These are phyloP conservation scores for Thalassarche chlororhynchos DNA, from an alignment of 2,113 vertebrate species.

Conservation along the genomic window DNA sequence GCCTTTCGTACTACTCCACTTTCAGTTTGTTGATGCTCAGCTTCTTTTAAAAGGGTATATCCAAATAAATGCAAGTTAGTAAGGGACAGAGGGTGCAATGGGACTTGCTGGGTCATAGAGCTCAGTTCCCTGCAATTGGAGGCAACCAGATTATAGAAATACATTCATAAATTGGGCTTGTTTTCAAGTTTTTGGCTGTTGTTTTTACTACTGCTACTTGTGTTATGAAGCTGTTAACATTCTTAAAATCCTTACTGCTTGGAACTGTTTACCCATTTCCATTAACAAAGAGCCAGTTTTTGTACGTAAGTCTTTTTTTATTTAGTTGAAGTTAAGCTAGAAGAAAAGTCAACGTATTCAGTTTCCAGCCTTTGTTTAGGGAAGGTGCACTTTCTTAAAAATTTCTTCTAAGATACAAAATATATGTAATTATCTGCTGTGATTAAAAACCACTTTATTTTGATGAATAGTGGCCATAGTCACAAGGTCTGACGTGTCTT, in stretches of 20 bases:
- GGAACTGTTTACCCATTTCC: background rate
- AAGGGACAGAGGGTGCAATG: background rate
- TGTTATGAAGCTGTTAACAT: background rate
- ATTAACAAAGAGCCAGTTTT: background rate
- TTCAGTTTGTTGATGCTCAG: background rate
- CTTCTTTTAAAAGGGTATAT: constrained; percentile 25
- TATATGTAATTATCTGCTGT: background rate
- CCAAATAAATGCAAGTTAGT: constrained; percentile 50
- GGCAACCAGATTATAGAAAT: background rate
- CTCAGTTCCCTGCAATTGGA: background rate
- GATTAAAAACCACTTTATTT: background rate
- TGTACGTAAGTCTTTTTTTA: background rate
- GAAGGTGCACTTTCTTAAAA: background rate
- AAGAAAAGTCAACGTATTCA: background rate
- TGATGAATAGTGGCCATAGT: background rate
- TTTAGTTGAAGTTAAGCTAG: background rate
- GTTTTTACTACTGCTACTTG: background rate
- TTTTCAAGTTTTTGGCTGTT: background rate
- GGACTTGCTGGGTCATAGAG: background rate
- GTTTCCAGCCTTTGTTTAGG: background rate
- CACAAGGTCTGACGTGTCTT: background rate
- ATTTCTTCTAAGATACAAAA: background rate
- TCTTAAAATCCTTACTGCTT: background rate
- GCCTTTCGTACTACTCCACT: background rate
- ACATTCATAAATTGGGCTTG: background rate